Evolutionary conservation across 2,797 vertebrate species (phyloP), one percentile per base, ranked within the genome.

Genomic region (Poliocrania exsul): DNA sequence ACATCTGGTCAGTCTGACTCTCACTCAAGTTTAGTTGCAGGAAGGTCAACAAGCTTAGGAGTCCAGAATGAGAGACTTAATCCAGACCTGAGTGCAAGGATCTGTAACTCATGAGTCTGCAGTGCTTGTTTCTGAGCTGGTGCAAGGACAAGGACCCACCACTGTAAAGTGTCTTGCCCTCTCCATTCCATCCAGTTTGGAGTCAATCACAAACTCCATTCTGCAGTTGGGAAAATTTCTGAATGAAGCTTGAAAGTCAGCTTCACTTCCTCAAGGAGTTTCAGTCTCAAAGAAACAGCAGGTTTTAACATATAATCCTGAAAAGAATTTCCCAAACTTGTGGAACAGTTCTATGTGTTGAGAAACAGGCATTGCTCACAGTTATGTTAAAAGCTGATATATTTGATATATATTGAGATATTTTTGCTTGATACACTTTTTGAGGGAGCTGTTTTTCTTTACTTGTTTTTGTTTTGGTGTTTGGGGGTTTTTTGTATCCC

Each of bases 361-460:
- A 78, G 13, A 64, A 26, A 74, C 5, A 67, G 15, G 7, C 61
- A 57, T 6, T 73, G 25, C 12, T 10, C 57, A n/a, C 4, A 58
- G 5, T 65, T 44, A 11, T 1, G 7, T 33, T 42, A 58, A 69
- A 94, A 81, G 15, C 10, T 37, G 16, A 37, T 23, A 8, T 17
- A 58, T 58, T 73, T 51, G 9, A 14, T 67, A 73, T 2, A 3
- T 21, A 49, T 17, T 35, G n/a, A 0, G 1, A 5, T 28, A 57
- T 57, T 87, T 86, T 40, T n/a, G 14, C 37, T 62, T 60, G 23
- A 28, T 29, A 14, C 1, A 9, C 1, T 12, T 50, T 46, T 18
- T 28, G 2, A 1, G 4, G 3, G 4, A 42, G 2, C 38, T 67
- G 4, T 1, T 10, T 2, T 21, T 17, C 14, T 60, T 40, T 61